Evolutionary conservation across 2,113 vertebrate species (phyloP).

Genomic region (Noctilio leporinus): DNA sequence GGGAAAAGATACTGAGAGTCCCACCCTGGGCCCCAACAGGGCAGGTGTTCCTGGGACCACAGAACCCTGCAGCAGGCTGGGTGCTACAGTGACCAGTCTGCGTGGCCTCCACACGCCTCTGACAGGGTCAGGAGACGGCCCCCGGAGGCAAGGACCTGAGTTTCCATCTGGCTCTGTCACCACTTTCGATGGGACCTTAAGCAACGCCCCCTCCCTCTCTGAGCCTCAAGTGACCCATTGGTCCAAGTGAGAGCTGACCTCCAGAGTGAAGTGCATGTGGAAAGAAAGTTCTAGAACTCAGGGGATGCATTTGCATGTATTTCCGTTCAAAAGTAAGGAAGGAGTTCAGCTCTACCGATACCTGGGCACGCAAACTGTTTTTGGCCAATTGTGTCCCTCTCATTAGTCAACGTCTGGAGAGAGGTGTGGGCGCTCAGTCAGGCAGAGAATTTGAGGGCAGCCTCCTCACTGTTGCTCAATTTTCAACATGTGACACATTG

Average conservation of each 20-base stretch:
- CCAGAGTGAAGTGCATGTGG: background rate
- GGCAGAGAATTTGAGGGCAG: background rate
- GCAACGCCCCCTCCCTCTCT: background rate
- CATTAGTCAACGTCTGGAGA: background rate
- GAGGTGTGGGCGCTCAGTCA: background rate
- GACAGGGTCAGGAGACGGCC: background rate
- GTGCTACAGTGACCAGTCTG: background rate
- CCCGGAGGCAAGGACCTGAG: background rate
- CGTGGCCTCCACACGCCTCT: background rate
- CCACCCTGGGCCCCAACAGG: background rate
- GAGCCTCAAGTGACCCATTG: background rate
- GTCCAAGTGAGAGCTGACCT: background rate
- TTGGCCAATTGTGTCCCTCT: background rate
- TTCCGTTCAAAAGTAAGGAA: background rate
- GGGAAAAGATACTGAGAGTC: background rate
- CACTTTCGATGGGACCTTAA: background rate
- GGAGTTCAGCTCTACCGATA: background rate
- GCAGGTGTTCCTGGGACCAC: background rate
- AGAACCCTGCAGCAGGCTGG: background rate
- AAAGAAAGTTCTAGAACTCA: background rate
- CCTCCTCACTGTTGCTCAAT: background rate
- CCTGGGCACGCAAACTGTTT: background rate
- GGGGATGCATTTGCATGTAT: background rate
- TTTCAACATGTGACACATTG: background rate
- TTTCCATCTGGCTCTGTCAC: background rate